Conservation (phyloP, 2,888 invertebrate species). For the Trichogramma dendrolimi region DNA sequence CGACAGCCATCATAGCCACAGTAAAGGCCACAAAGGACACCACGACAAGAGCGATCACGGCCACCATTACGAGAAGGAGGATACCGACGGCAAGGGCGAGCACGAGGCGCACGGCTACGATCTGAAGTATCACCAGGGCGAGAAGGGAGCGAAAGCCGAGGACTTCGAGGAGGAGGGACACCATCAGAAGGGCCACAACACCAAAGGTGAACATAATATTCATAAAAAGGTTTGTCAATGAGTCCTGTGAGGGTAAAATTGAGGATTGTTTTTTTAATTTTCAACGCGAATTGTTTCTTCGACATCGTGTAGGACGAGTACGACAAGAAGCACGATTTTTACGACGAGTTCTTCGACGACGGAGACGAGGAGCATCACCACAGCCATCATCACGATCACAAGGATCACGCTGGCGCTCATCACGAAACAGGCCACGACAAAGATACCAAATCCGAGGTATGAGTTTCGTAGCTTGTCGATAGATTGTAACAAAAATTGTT, state of each 20-base stretch:
- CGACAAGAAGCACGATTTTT: constrained; percentile 72
- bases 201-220: constrained; percentile 70
- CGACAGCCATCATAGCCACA: constrained; percentile 59
- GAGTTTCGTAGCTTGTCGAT: background rate
- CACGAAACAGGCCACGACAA: constrained; percentile 55
- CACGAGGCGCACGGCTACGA: constrained; percentile 64
- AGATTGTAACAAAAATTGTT: background rate
- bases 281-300: background rate
- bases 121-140: constrained; percentile 63
- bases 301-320: constrained; percentile 59
- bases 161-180: constrained; percentile 64
- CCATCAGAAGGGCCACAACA: constrained; percentile 70
- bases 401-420: constrained; percentile 55
- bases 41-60: constrained; percentile 66
- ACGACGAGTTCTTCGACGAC: constrained; percentile 69
- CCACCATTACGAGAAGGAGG: constrained; percentile 62
- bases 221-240: constrained; percentile 59
- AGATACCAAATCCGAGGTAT: constrained; percentile 40
- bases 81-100: constrained; percentile 61
- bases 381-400: constrained; percentile 58
- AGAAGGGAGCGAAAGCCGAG: constrained; percentile 64
- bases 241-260: no score
- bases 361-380: constrained; percentile 65
- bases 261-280: background rate
- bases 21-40: constrained; percentile 64